Base-by-base conservation (phyloP, 1,140 invertebrate genomes). In the Drosophila busckii region DNA sequence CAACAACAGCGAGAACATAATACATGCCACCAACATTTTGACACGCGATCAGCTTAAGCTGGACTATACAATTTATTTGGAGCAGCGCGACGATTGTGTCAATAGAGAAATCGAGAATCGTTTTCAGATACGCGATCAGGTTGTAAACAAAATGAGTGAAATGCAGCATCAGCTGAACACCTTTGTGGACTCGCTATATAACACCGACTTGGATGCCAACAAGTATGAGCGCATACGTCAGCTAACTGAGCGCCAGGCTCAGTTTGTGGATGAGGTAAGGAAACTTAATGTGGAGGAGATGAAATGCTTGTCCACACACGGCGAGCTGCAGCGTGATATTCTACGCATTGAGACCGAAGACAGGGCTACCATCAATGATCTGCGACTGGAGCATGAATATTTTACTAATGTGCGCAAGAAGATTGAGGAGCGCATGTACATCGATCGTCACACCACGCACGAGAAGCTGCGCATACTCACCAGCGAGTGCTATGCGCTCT, bases 41-140 rank as follows among this genome's bases (percentile, higher is more conserved):
- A 63, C 62, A 2, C 62, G 70, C 3, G 54, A 84, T 12, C 52
- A 68, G 29, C 34, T 86, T 0, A 64, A 63, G 13, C 29, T 58
- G 16, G 78, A 84, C 22, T 84, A 82, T 25, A 10, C 52, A 2
- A 86, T 86, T 13, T 86, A 55, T 20, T 5, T 78, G 25, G 84
- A 86, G 26, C 65, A 84, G 31, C 78, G 70, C 1, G 70, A 86
- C 26, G 62, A 84, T 31, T 42, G 44, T 2, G 60, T 84, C 8
- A 86, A 86, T 34, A 65, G 49, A 0, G 70, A 86, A 15, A 76
- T 86, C 10, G 78, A 82, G 32, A 56, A 54, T 7, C 63, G 84
- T 5, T 86, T 84, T 42, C 16, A 28, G 1, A 61, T 82, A 35
- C 78, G 84, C 8, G 84, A 84, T 17, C 35, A 66, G n/a, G 50